Conservation (phyloP, 37 sponge, comb jelly and placozoan genomes). For the Aplysina aerophoba region DNA sequence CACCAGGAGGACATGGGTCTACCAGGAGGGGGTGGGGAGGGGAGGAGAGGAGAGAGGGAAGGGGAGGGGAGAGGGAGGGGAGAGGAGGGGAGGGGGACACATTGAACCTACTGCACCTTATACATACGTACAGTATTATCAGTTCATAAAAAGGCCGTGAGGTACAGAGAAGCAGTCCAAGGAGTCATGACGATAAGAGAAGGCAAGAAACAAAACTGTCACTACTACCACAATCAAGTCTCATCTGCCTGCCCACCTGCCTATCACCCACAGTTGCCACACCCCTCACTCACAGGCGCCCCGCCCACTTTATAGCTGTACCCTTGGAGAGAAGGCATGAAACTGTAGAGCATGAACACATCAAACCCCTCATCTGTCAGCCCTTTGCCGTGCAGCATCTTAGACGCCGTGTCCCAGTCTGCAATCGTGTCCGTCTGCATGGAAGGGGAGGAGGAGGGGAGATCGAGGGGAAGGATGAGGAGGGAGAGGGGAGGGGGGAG, state of each 20-base stretch:
- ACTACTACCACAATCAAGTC: not conserved
- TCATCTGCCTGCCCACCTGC: not conserved
- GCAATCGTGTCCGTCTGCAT: slow-evolving; percentile 53
- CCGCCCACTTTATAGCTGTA: slow-evolving; percentile 19
- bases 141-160: too few relatives aligned
- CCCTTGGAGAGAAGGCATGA: slow-evolving; percentile 58
- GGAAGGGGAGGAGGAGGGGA: not conserved
- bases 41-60: slow-evolving; percentile 15
- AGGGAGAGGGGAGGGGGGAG: not conserved
- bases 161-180: too few relatives aligned
- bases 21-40: slow-evolving; percentile 28
- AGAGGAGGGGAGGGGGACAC: not conserved
- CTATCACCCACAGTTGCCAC: not conserved
- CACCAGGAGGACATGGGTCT: slow-evolving; percentile 75
- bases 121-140: too few relatives aligned
- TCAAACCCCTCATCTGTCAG: slow-evolving; percentile 16
- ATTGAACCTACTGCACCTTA: not conserved
- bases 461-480: not conserved
- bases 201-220: not conserved
- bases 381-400: slow-evolving; percentile 45
- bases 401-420: slow-evolving; percentile 71
- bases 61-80: too few relatives aligned
- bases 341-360: slow-evolving; percentile 45
- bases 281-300: slow-evolving; percentile 20
- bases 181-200: too few relatives aligned